phyloP scores from a whole-genome alignment of 2,888 invertebrate species.

The Aporophyla nigra region DNA sequence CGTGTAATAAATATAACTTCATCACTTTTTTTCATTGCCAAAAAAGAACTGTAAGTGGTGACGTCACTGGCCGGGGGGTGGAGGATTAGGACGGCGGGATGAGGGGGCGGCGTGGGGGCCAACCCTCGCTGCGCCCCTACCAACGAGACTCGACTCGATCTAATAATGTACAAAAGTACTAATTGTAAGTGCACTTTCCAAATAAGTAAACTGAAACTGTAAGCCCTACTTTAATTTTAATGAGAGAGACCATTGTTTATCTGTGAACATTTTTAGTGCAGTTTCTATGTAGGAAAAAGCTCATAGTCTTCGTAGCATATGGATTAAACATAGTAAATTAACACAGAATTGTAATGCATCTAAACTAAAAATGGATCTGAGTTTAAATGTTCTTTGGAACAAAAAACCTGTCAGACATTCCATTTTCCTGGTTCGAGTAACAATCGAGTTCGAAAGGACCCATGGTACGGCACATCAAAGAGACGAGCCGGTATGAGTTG shows the following conservation, averaged over 20 bases:
- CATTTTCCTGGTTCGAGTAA: constrained; percentile 64
- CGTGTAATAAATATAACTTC: constrained; percentile 78
- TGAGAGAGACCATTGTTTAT: constrained; percentile 9
- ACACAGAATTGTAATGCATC: background rate
- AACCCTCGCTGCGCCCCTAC: constrained; percentile 78
- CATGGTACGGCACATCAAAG: constrained; percentile 78
- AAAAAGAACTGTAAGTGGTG: constrained; percentile 87
- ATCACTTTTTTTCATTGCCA: constrained; percentile 85
- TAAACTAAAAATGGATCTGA: background rate
- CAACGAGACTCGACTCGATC: constrained; percentile 71
- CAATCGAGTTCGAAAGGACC: constrained; percentile 60
- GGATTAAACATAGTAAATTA: background rate
- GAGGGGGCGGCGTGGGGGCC: constrained; percentile 75
- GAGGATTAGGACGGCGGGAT: constrained; percentile 84
- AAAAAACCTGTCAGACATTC: background rate
- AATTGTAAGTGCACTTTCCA: constrained; percentile 50
- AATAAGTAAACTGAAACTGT: constrained; percentile 43
- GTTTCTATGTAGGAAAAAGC: background rate
- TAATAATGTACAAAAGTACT: constrained; percentile 52
- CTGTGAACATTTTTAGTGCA: constrained; percentile 19
- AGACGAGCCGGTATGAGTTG: constrained; percentile 72
- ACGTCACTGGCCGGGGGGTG: constrained; percentile 86
- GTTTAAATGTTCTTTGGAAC: background rate
- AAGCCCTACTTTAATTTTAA: constrained; percentile 33
- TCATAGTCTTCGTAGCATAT: background rate